Base-by-base conservation (phyloP, 2,888 invertebrate genomes). In the Leucophora obtusa region DNA sequence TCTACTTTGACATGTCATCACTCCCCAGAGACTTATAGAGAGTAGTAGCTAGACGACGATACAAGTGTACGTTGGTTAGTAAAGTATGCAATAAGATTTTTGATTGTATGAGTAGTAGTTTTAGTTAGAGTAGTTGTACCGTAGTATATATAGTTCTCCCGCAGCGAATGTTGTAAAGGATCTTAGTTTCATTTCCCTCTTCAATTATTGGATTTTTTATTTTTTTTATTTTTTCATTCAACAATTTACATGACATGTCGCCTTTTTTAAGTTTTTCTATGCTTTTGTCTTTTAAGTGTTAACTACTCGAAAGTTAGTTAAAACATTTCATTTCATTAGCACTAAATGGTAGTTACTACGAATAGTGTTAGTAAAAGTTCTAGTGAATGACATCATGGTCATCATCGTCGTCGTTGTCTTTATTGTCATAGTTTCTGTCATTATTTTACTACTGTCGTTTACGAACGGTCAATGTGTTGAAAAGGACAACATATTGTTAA, bases 211-310 rank as follows among this genome's bases (percentile, higher is more conserved):
- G 51, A 60, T 62, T 72, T 78, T 53, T 60, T 73, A 18, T 28
- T 62, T 59, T 80, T 47, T 50, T 56, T 18, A 14, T 24, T 9
- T 28, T 47, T 47, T 6, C 15, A 51, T 59, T 60, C 66, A 70
- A 58, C 60, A 77, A 68, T 81, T 77, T 77, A 70, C 77, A 81
- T 77, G 69, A 77, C 70, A 73, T 76, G 54, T 73, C 76, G 69
- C 76, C 58, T 50, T 65, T 28, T 33, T 58, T 15, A 28, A 38
- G 17, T 24, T 50, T 51, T 58, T 53, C 15, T 56, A 10, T 14
- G 2, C n/a, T 43, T 54, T 62, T 62, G 43, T 71, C 38, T 66
- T 38, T 76, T 69, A 76, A 68, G 59, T 68, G 58, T 65, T 51
- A 72, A 68, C 51, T 51, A 62, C 71, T 75, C 5, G 50, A 69